Percentiles rank a stretch among this genome's conserved stretches.
These are phyloP conservation scores for Selene dorsalis DNA, from an alignment of 2,797 vertebrate species.

Conservation along the genomic window DNA sequence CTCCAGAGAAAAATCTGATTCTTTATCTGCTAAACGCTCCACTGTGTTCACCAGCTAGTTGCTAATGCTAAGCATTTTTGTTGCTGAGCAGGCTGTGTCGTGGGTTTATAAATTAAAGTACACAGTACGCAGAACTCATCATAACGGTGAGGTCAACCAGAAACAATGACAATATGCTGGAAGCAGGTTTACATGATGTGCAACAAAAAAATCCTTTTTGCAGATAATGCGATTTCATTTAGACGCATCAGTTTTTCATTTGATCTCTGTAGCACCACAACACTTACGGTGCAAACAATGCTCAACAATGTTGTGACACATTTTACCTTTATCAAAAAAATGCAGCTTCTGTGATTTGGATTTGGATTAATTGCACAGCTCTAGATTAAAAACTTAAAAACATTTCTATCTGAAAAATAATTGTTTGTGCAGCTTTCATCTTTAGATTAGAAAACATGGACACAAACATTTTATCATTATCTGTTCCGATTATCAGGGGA, in stretches of 20 bases:
- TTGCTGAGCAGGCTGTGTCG: not conserved
- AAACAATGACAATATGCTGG: not conserved
- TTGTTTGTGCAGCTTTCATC: not conserved
- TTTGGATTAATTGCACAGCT: too few relatives aligned
- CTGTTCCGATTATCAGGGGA: not conserved
- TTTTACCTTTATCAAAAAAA: too few relatives aligned
- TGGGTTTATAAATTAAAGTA: not conserved
- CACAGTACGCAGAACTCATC: not conserved
- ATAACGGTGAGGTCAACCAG: not conserved
- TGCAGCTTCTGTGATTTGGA: too few relatives aligned
- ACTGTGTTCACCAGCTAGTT: not conserved
- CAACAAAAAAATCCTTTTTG: too few relatives aligned
- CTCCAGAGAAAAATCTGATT: not conserved
- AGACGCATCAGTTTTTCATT: too few relatives aligned
- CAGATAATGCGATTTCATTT: too few relatives aligned
- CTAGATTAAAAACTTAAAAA: not conserved
- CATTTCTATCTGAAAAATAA: not conserved
- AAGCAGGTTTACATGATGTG: too few relatives aligned
- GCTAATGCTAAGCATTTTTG: not conserved
- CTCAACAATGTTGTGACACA: too few relatives aligned
- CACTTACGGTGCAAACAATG: too few relatives aligned
- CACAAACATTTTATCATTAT: not conserved
- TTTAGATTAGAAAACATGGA: too few relatives aligned
- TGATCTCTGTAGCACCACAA: too few relatives aligned
- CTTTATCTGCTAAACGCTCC: too few relatives aligned